phyloP scores from a whole-genome alignment of 2,797 vertebrate species.

The Uromys caudimaculatus region DNA sequence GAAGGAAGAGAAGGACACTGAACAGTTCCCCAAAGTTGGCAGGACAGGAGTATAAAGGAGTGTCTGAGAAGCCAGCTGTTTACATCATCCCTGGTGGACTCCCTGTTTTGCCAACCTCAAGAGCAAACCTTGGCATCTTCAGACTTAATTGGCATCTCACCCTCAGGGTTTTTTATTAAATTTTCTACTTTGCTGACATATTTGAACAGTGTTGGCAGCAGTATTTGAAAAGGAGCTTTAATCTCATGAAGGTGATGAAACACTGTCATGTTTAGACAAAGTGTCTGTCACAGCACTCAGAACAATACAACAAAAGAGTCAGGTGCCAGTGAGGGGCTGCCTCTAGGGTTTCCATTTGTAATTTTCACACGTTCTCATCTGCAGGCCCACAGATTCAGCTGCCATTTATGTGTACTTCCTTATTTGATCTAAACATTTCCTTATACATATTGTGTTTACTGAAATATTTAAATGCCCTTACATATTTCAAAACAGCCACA shows the following conservation, averaged over 20 bases:
- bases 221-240: conserved; percentile 71
- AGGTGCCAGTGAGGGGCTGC: neutral
- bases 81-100: neutral
- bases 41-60: neutral
- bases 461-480: neutral
- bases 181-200: conserved; percentile 68
- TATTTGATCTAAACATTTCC: neutral
- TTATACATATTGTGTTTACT: neutral
- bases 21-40: neutral
- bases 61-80: neutral
- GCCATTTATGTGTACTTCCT: neutral
- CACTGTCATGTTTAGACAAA: conserved; percentile 74
- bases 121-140: conserved; percentile 41
- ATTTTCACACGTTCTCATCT: neutral
- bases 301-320: conserved; percentile 28
- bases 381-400: too few species aligned
- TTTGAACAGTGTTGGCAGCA: conserved; percentile 54
- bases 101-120: neutral
- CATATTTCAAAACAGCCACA: neutral
- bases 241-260: conserved; percentile 76
- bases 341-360: neutral
- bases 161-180: conserved; percentile 67
- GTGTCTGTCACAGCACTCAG: conserved; percentile 54
- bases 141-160: conserved; percentile 68
- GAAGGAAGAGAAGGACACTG: neutral